These are phyloP conservation scores for Luscinia megarhynchos DNA, from an alignment of 2,797 vertebrate genomes.

Conservation along the genomic window DNA sequence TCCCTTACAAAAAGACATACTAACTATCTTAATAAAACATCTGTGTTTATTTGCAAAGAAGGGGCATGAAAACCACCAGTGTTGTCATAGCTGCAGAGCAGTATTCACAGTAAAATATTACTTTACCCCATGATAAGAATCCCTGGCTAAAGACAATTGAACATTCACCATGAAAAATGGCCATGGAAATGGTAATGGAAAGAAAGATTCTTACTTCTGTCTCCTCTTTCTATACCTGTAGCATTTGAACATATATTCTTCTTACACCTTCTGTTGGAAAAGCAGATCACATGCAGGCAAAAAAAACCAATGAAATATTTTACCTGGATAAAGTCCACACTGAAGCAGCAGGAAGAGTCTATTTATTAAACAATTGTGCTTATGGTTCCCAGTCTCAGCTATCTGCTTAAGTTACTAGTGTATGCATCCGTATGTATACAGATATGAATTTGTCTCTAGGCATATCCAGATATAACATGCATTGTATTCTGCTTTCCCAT, in stretches of 20 bases:
- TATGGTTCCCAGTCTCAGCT: background rate
- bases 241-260: background rate
- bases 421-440: background rate
- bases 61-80: background rate
- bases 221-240: background rate
- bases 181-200: background rate
- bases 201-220: background rate
- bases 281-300: background rate
- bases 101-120: background rate
- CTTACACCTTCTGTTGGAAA: background rate
- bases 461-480: background rate
- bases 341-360: background rate
- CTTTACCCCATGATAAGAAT: background rate
- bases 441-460: background rate
- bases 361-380: background rate
- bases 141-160: background rate
- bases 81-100: background rate
- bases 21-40: background rate
- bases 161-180: background rate
- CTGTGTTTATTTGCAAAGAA: background rate
- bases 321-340: background rate
- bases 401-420: background rate
- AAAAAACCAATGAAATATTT: background rate
- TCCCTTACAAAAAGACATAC: background rate
- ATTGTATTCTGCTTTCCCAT: rapidly evolving